Percentiles rank a stretch among this genome's conserved stretches.
Evolutionary conservation across 2,113 vertebrate species (phyloP).

Genomic region (Panthera tigris): DNA sequence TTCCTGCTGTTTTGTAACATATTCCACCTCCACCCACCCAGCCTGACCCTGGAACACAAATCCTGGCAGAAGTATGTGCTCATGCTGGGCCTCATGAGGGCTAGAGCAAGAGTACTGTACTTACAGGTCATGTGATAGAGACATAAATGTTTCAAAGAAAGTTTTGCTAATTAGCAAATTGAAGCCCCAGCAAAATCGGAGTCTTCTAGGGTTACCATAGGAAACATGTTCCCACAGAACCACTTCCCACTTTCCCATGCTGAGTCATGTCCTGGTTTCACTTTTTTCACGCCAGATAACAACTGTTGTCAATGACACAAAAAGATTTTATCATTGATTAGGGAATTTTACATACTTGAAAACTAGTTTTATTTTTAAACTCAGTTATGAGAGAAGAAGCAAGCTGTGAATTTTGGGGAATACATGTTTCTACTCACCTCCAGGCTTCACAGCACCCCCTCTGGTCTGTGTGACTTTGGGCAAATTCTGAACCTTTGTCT

Average conservation of each 20-base stretch:
- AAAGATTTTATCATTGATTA: background rate
- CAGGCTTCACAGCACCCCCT: background rate
- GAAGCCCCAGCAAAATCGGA: background rate
- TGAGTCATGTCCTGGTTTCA: conserved; percentile 66
- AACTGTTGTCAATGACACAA: conserved; percentile 31
- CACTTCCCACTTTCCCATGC: conserved; percentile 65
- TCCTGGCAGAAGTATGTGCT: background rate
- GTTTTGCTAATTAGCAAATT: background rate
- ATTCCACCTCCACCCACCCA: background rate
- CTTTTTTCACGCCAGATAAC: conserved; percentile 50
- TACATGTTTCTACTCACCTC: background rate
- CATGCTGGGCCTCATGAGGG: background rate
- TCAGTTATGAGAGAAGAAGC: conserved; percentile 9
- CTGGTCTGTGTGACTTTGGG: background rate
- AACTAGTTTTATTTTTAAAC: background rate
- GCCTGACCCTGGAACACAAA: background rate
- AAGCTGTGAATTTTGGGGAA: background rate
- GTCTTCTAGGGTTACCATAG: background rate
- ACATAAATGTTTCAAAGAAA: background rate
- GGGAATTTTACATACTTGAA: conserved; percentile 25
- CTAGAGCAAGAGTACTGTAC: background rate
- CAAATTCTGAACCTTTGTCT: background rate
- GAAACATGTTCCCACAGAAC: conserved; percentile 55
- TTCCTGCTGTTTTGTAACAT: background rate
- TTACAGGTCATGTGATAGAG: background rate